Evolutionary conservation across 2,113 vertebrate genomes (phyloP).

Genomic region (Vulpes ferrilata): DNA sequence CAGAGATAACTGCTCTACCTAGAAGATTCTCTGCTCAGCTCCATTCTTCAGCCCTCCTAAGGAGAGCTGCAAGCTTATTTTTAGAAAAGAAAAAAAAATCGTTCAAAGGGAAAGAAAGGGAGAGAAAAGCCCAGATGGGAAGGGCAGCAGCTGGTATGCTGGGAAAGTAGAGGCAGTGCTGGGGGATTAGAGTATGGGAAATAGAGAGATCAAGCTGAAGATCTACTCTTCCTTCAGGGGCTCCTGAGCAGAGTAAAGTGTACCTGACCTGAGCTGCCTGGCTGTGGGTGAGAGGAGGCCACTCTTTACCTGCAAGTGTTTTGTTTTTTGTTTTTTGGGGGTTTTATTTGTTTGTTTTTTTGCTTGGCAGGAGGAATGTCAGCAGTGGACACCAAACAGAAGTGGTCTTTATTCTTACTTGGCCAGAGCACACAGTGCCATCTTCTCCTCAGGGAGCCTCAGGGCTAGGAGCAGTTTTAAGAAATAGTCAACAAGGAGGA

Average conservation of each 20-base stretch:
- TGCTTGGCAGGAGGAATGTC: constrained; percentile 6
- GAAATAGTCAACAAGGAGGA: neutral
- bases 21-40: neutral
- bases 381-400: constrained; percentile 2
- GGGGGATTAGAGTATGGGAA: neutral
- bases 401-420: constrained; percentile 54
- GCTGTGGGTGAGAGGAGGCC: neutral
- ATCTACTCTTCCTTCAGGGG: neutral
- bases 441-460: neutral
- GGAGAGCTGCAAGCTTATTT: constrained; percentile 1
- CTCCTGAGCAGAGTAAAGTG: neutral
- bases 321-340: neutral
- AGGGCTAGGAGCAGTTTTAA: neutral
- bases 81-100: neutral
- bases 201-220: neutral
- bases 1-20: neutral
- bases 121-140: neutral
- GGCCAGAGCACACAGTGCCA: neutral
- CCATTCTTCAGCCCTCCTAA: neutral
- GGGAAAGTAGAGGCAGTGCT: neutral
- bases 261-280: neutral
- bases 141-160: neutral
- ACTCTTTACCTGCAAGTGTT: neutral
- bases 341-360: constrained; percentile 44
- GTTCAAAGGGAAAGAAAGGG: neutral